phyloP scores from a whole-genome alignment of 1,140 invertebrate species.

The Battus philenor region DNA sequence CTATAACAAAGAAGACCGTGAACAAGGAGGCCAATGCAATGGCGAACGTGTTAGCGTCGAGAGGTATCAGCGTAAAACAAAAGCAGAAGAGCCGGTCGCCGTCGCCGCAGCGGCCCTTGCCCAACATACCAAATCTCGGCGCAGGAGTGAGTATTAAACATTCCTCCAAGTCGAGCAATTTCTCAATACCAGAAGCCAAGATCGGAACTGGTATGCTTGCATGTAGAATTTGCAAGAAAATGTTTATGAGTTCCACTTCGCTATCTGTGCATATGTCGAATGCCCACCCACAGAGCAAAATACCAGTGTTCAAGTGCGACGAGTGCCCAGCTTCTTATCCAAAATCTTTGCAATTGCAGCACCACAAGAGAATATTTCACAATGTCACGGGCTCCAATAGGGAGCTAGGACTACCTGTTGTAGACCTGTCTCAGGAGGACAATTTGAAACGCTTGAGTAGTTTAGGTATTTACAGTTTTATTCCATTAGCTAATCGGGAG shows the following conservation, averaged over 20 bases:
- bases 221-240: slow-evolving; percentile 67
- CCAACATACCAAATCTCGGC: slow-evolving; percentile 80
- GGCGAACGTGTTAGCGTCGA: slow-evolving; percentile 83
- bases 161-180: slow-evolving; percentile 57
- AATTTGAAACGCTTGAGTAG: slow-evolving; percentile 78
- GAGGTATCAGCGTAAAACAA: slow-evolving; percentile 85
- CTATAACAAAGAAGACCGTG: slow-evolving; percentile 80
- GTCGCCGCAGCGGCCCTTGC: slow-evolving; percentile 55
- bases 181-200: slow-evolving; percentile 68
- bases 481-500: slow-evolving; percentile 81
- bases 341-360: slow-evolving; percentile 78
- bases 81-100: slow-evolving; percentile 71
- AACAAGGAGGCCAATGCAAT: slow-evolving; percentile 83
- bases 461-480: slow-evolving; percentile 84
- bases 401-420: slow-evolving; percentile 83
- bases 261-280: slow-evolving; percentile 59
- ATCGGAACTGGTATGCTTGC: slow-evolving; percentile 53
- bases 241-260: slow-evolving; percentile 60
- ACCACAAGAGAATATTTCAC: slow-evolving; percentile 83
- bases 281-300: slow-evolving; percentile 56
- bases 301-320: slow-evolving; percentile 79
- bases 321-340: slow-evolving; percentile 84
- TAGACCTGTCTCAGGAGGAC: slow-evolving; percentile 82
- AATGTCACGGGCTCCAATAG: slow-evolving; percentile 71
- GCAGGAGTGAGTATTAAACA: slow-evolving; percentile 83